Evolutionary conservation across 1,140 invertebrate genomes (phyloP).

Genomic region (Temnothorax nylanderi): DNA sequence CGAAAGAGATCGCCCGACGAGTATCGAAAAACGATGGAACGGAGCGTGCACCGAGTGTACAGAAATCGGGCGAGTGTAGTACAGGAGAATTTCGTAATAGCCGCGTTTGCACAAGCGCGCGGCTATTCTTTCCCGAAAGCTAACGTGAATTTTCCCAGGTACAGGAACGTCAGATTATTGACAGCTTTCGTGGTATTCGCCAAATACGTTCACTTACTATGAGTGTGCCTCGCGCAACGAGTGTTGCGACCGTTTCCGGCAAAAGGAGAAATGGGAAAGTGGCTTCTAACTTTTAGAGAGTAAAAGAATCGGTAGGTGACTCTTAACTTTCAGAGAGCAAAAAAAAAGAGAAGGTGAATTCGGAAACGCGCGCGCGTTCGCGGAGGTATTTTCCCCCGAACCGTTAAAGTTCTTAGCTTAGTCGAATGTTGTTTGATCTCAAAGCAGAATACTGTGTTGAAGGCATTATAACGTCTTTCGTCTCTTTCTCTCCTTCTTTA

Average conservation of each 20-base stretch:
- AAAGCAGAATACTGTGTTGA: conserved; percentile 28
- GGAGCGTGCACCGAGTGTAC: conserved; percentile 6
- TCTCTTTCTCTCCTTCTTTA: conserved; percentile 11
- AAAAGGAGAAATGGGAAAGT: neutral
- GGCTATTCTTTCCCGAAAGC: conserved; percentile 5
- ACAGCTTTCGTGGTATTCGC: neutral
- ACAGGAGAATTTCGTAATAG: conserved; percentile 6
- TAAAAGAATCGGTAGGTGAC: neutral
- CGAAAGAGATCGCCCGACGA: conserved; percentile 10
- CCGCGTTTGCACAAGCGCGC: neutral
- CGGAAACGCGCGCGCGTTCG: neutral
- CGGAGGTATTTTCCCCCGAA: neutral
- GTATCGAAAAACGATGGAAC: conserved; percentile 57
- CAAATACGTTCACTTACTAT: conserved; percentile 2
- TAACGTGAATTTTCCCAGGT: conserved; percentile 13
- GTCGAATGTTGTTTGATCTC: conserved; percentile 23
- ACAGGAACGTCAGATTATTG: neutral
- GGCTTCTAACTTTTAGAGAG: conserved; percentile 7
- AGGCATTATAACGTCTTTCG: neutral
- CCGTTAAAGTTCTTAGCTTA: neutral
- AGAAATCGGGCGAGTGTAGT: conserved; percentile 10
- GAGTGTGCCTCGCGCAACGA: neutral
- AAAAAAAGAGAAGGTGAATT: neutral
- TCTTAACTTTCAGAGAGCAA: neutral
- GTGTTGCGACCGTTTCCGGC: neutral